Conservation (phyloP, 1,140 invertebrate genomes). For the Aphis craccivora region DNA sequence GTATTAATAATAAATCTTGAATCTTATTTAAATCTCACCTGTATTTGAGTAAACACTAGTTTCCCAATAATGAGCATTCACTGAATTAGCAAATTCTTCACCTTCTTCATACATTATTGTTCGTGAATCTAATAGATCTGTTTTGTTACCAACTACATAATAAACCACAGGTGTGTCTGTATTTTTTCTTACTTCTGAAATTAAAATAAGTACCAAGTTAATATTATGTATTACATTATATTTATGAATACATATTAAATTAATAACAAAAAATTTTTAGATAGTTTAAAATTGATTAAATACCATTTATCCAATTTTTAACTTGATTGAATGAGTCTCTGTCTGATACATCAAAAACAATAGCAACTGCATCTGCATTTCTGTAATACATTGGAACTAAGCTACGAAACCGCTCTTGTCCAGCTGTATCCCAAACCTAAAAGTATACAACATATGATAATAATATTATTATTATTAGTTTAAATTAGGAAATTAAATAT, state of each 20-base stretch:
- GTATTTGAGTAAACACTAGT: constrained; percentile 45
- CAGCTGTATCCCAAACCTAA: constrained; percentile 93
- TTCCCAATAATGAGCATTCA: constrained; percentile 49
- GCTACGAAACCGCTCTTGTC: constrained; percentile 82
- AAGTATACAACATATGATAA: constrained; percentile 64
- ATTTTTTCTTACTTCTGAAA: constrained; percentile 55
- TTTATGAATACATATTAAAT: not conserved
- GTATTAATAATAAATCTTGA: not conserved
- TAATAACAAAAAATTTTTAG: not conserved
- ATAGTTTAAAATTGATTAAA: not conserved
- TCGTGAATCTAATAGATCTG: constrained; percentile 19
- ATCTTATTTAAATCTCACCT: constrained; percentile 5
- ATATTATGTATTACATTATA: not conserved
- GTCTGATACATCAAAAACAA: constrained; percentile 87
- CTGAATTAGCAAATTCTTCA: constrained; percentile 44
- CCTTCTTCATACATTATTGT: constrained; percentile 33
- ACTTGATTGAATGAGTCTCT: constrained; percentile 75
- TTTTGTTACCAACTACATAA: constrained; percentile 56
- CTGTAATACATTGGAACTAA: constrained; percentile 93
- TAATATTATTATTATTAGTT: not conserved
- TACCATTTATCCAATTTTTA: constrained; percentile 78
- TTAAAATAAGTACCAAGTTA: not conserved
- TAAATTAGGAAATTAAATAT: not conserved
- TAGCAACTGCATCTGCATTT: constrained; percentile 84
- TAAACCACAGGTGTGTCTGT: constrained; percentile 43